Percentiles rank a stretch among this genome's conserved stretches.
These are phyloP conservation scores for Morinoia aosen DNA, from an alignment of 2,888 invertebrate species.

Conservation along the genomic window DNA sequence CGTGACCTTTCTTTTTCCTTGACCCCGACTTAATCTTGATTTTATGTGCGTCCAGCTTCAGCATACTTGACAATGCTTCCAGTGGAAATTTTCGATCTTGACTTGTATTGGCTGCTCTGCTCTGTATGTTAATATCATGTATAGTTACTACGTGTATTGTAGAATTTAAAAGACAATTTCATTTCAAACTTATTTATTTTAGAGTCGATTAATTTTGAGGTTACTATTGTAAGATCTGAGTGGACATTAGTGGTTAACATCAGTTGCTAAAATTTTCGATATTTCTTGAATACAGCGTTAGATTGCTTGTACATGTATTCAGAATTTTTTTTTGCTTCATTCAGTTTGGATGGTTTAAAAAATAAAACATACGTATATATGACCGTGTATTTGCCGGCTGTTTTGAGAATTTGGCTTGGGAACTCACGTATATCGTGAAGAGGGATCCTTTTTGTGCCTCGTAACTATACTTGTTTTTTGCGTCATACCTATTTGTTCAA, in stretches of 20 bases:
- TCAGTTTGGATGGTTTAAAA: neutral
- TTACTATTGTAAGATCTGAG: neutral
- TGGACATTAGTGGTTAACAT: neutral
- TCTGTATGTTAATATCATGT: too few relatives aligned
- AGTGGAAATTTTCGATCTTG: too few relatives aligned
- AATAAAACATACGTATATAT: neutral
- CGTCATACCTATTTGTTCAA: neutral
- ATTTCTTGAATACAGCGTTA: neutral
- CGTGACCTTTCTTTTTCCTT: neutral
- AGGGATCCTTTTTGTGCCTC: neutral
- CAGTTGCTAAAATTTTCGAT: neutral
- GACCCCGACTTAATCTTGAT: neutral
- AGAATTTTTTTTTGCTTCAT: neutral
- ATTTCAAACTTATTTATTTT: neutral
- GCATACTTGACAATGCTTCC: too few relatives aligned
- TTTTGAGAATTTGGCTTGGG: neutral
- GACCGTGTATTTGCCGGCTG: neutral
- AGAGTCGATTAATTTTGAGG: neutral
- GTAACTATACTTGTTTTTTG: neutral
- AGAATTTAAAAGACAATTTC: neutral
- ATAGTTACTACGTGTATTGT: neutral
- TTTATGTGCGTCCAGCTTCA: too few relatives aligned
- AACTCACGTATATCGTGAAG: neutral
- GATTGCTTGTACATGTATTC: too few relatives aligned
- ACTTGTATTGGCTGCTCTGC: too few relatives aligned